Evolutionary conservation across 37 sponge, comb jelly and placozoan species (phyloP).

Genomic region (Geodia barretti): DNA sequence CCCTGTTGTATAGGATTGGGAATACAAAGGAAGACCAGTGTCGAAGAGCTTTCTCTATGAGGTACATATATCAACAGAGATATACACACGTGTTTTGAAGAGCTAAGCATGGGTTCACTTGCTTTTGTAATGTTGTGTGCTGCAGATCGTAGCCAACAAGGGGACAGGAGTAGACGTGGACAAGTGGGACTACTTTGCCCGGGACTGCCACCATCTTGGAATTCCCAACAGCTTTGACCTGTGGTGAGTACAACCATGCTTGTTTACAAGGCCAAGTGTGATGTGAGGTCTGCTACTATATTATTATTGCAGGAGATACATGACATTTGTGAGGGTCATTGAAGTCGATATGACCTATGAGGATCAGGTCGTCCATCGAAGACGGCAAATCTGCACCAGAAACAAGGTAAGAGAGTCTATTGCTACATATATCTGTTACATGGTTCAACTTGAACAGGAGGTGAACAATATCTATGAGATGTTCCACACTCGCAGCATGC

Average conservation of each 20-base stretch:
- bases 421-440: neutral
- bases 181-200: slow-evolving; percentile 98
- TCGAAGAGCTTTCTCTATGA: slow-evolving; percentile 96
- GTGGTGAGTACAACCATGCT: slow-evolving; percentile 31
- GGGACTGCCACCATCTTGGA: slow-evolving; percentile 91
- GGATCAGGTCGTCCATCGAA: no score
- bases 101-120: no score
- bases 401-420: slow-evolving; percentile 70
- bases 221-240: slow-evolving; percentile 88
- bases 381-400: slow-evolving; percentile 80
- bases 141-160: slow-evolving; percentile 95
- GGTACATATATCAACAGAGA: no score
- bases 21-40: slow-evolving; percentile 74
- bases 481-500: slow-evolving; percentile 85
- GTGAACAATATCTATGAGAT: slow-evolving; percentile 92
- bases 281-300: neutral
- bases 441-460: slow-evolving; percentile 62
- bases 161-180: slow-evolving; percentile 96
- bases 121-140: neutral
- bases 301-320: slow-evolving; percentile 40
- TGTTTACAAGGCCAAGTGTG: neutral
- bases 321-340: slow-evolving; percentile 88
- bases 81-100: no score
- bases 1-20: slow-evolving; percentile 67
- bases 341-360: no score